These are phyloP conservation scores for Hedychridium roseum DNA, from an alignment of 2,888 invertebrate genomes.

Conservation along the genomic window DNA sequence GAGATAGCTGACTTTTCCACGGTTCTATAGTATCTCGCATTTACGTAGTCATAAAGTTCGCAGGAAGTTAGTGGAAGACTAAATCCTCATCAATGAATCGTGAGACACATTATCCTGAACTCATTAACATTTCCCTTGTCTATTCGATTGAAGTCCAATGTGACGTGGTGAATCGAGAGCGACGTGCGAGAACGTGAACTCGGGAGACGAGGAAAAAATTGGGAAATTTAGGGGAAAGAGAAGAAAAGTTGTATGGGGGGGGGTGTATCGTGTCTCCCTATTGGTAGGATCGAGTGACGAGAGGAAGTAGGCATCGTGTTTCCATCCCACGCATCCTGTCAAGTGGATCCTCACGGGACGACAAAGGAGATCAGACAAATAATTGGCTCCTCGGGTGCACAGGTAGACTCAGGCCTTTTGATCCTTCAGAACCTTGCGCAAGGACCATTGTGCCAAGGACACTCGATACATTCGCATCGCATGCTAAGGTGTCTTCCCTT, in stretches of 20 bases:
- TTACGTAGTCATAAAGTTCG: too few species aligned
- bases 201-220: neutral
- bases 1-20: slow-evolving; percentile 9
- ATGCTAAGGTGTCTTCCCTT: too few species aligned
- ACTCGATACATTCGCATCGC: slow-evolving; percentile 58
- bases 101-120: too few species aligned
- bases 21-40: slow-evolving; percentile 17
- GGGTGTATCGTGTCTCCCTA: slow-evolving; percentile 17
- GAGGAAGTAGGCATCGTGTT: slow-evolving; percentile 60
- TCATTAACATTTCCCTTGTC: slow-evolving; percentile 9
- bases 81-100: too few species aligned
- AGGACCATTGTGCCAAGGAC: slow-evolving; percentile 46
- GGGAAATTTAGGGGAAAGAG: too few species aligned
- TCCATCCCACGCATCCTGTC: slow-evolving; percentile 62
- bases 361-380: slow-evolving; percentile 61
- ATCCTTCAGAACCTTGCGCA: slow-evolving; percentile 52
- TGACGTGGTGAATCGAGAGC: neutral
- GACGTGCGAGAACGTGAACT: neutral
- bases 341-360: slow-evolving; percentile 51
- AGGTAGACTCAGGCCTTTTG: slow-evolving; percentile 57
- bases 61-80: too few species aligned
- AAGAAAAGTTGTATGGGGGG: too few species aligned
- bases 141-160: neutral
- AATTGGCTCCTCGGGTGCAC: slow-evolving; percentile 59
- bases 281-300: slow-evolving; percentile 51